Evolutionary conservation across 2,888 invertebrate genomes (phyloP).

Genomic region (Sesamia inferens): DNA sequence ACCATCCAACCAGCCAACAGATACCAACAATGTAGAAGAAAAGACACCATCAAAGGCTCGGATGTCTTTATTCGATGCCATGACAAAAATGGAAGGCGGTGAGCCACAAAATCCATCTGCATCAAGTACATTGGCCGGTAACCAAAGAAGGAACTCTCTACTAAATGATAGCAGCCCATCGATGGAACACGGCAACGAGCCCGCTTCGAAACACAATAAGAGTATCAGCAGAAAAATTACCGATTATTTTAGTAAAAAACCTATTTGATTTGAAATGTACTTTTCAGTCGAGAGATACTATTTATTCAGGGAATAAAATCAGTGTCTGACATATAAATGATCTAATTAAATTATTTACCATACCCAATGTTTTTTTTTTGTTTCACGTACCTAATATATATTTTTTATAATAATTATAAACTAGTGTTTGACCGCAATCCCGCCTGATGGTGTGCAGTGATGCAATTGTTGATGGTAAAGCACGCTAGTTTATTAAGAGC

Average conservation of each 20-base stretch:
- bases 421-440: no score
- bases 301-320: no score
- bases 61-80: slow-evolving; percentile 57
- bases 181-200: slow-evolving; percentile 65
- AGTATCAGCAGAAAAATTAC: slow-evolving; percentile 82
- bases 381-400: no score
- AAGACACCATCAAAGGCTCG: neutral
- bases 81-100: slow-evolving; percentile 49
- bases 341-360: no score
- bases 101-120: slow-evolving; percentile 66
- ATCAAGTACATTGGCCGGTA: slow-evolving; percentile 67
- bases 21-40: slow-evolving; percentile 17
- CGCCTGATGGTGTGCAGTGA: no score
- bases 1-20: neutral
- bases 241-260: slow-evolving; percentile 83
- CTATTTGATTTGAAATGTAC: slow-evolving; percentile 64
- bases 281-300: no score
- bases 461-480: no score
- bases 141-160: slow-evolving; percentile 45
- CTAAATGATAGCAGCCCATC: slow-evolving; percentile 43
- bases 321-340: no score
- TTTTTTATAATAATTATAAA: no score
- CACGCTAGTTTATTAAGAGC: no score
- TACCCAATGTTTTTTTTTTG: no score
- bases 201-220: slow-evolving; percentile 76